Evolutionary conservation across 2,113 vertebrate genomes (phyloP).

Genomic region (Melanostigma gelatinosum): DNA sequence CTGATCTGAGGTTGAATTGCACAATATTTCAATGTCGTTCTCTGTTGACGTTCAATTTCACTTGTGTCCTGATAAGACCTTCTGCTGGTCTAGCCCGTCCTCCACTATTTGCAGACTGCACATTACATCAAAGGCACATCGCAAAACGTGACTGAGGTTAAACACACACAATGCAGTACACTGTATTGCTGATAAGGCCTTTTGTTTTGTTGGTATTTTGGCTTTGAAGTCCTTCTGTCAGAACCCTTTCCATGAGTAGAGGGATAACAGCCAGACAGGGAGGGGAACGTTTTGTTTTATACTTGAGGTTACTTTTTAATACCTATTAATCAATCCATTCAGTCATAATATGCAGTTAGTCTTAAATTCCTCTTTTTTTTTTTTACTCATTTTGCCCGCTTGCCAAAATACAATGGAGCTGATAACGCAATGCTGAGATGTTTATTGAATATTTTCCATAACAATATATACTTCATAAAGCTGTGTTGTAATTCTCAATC

Average conservation of each 20-base stretch:
- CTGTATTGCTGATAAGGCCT: constrained; percentile 43
- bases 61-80: constrained; percentile 26
- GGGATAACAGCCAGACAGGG: constrained; percentile 30
- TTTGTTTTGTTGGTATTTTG: constrained; percentile 32
- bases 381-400: background rate
- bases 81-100: constrained; percentile 13
- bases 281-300: constrained; percentile 8
- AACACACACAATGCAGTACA: constrained; percentile 44
- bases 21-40: background rate
- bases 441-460: background rate
- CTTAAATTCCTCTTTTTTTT: constrained; percentile 7
- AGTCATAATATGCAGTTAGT: background rate
- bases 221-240: constrained; percentile 56
- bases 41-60: constrained; percentile 8
- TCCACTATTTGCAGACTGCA: constrained; percentile 28
- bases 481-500: background rate
- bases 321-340: constrained; percentile 29
- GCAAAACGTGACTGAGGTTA: constrained; percentile 38
- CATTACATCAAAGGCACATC: constrained; percentile 60
- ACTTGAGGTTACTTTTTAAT: constrained; percentile 43
- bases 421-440: background rate
- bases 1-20: background rate
- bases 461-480: background rate
- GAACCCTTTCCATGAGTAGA: constrained; percentile 20
- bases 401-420: background rate